phyloP scores from a whole-genome alignment of 2,888 invertebrate genomes.

The Dryobotodes eremita region DNA sequence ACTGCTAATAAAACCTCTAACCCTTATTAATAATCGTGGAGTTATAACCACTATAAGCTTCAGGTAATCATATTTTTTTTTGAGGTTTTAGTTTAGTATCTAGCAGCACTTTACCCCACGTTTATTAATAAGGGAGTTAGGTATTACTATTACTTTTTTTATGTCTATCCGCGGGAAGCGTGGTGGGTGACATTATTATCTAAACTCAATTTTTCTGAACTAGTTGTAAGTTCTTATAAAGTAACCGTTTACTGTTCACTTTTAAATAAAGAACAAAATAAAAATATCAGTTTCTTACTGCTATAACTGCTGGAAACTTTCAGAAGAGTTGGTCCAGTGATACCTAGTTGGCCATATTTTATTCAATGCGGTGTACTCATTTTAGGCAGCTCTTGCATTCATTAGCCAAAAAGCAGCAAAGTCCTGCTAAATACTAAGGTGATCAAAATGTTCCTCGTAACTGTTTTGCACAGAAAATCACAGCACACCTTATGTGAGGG shows the following conservation, averaged over 20 bases:
- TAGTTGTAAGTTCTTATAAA: background rate
- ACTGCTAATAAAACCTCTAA: background rate
- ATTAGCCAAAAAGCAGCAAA: background rate
- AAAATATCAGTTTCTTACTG: background rate
- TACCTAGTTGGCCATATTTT: background rate
- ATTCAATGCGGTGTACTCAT: background rate
- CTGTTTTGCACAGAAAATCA: constrained; percentile 47
- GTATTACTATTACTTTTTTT: background rate
- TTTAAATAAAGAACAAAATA: background rate
- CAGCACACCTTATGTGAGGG: constrained; percentile 41
- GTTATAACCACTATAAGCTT: background rate
- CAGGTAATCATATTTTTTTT: background rate
- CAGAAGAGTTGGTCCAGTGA: background rate
- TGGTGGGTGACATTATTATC: background rate
- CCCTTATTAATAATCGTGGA: background rate
- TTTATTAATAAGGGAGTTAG: background rate
- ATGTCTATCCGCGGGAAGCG: background rate
- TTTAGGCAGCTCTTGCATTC: background rate
- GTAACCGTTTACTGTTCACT: background rate
- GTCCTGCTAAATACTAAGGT: background rate
- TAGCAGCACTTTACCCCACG: background rate
- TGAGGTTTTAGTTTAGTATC: background rate
- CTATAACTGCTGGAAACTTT: background rate
- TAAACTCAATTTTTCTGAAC: background rate
- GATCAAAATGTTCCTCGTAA: constrained; percentile 2